phyloP scores from a whole-genome alignment of 2,113 vertebrate species.

The Dolichotis patagonum region DNA sequence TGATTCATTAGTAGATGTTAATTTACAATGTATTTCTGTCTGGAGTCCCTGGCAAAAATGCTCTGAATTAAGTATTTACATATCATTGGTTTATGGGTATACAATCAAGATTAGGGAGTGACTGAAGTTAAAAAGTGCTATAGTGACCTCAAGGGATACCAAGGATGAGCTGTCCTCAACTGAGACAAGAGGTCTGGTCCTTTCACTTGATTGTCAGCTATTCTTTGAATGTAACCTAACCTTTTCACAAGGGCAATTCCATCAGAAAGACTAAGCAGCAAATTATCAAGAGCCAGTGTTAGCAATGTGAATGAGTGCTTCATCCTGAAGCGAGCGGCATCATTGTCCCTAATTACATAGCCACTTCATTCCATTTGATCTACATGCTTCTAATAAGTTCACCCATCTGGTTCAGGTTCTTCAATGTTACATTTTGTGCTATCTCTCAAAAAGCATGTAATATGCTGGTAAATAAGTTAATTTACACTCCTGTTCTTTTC shows the following conservation, averaged over 20 bases:
- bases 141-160: background rate
- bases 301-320: background rate
- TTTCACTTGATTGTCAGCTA: background rate
- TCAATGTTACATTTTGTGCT: background rate
- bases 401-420: background rate
- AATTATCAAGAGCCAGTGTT: background rate
- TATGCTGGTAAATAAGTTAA: background rate
- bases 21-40: background rate
- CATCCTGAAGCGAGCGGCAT: background rate
- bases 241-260: background rate
- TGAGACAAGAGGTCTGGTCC: background rate
- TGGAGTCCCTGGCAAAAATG: background rate
- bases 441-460: background rate
- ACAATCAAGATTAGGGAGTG: background rate
- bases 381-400: background rate
- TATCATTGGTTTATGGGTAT: fast-evolving
- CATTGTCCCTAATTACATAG: background rate
- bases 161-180: background rate
- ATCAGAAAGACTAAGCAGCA: background rate
- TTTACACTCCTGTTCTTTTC: background rate
- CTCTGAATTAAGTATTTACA: background rate
- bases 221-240: background rate
- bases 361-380: background rate
- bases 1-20: background rate
- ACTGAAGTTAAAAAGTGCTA: background rate